A percentile compares a stretch with the other conserved stretches of the same genome.
phyloP scores from a whole-genome alignment of 2,888 invertebrate species.

The Agrilus biguttatus region DNA sequence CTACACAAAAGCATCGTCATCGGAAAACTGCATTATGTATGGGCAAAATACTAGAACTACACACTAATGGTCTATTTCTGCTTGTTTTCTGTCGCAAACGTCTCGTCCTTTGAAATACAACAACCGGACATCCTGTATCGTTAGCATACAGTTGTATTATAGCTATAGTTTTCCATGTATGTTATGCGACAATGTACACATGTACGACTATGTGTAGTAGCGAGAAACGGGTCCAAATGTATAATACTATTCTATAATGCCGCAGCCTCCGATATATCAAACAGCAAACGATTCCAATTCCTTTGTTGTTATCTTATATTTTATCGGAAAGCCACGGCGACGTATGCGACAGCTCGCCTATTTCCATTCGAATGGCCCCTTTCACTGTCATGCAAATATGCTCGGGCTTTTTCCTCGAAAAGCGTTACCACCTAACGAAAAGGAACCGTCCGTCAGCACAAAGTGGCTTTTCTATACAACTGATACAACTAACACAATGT shows the following conservation, averaged over 20 bases:
- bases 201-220: too few species aligned
- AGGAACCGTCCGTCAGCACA: too few species aligned
- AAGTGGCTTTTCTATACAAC: too few species aligned
- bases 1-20: too few species aligned
- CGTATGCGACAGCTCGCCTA: conserved; percentile 22
- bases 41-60: neutral
- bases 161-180: conserved; percentile 9
- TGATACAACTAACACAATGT: too few species aligned
- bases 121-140: conserved; percentile 30
- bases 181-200: too few species aligned
- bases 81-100: conserved; percentile 16
- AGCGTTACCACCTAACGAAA: too few species aligned
- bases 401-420: conserved; percentile 20
- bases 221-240: conserved; percentile 19
- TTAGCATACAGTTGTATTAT: conserved; percentile 22
- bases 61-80: conserved; percentile 28
- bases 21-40: too few species aligned
- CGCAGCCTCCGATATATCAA: conserved; percentile 20
- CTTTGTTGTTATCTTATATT: conserved; percentile 35
- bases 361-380: conserved; percentile 32
- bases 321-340: conserved; percentile 31
- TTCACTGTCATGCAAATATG: conserved; percentile 32
- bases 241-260: conserved; percentile 20
- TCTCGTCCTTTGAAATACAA: conserved; percentile 20
- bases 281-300: conserved; percentile 22